These are phyloP conservation scores for Elachura formosa DNA, from an alignment of 2,113 vertebrate species.

Conservation along the genomic window DNA sequence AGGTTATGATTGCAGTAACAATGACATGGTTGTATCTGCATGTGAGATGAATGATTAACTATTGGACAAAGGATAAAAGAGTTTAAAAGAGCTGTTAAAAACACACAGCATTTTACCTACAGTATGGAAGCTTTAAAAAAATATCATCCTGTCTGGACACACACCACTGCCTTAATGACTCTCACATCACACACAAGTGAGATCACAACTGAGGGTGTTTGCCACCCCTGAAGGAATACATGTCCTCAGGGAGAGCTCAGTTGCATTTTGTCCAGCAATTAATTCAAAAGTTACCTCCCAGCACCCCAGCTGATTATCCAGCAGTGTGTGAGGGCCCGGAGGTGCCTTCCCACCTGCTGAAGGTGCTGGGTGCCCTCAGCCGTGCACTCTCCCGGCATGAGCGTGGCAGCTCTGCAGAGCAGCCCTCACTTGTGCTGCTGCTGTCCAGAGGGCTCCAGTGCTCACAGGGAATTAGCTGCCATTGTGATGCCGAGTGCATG, in stretches of 20 bases:
- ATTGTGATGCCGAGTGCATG: accelerated
- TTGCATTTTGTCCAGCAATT: neutral
- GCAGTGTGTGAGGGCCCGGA: neutral
- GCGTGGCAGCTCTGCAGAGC: neutral
- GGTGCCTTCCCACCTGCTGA: neutral
- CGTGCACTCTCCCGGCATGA: accelerated
- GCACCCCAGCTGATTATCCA: neutral
- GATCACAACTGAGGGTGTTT: neutral
- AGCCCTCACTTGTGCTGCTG: neutral
- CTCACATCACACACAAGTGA: too few relatives aligned
- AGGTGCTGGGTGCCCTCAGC: accelerated
- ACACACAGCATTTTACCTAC: neutral
- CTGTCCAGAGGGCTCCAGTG: neutral
- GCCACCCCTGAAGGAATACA: neutral
- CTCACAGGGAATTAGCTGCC: neutral
- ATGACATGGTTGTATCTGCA: accelerated
- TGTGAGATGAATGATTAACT: neutral
- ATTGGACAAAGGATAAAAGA: neutral
- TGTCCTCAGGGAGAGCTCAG: neutral
- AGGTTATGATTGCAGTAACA: neutral
- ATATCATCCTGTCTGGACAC: accelerated
- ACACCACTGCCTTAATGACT: neutral
- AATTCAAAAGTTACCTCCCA: neutral
- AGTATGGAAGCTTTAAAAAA: neutral
- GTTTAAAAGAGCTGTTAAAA: neutral